Conservation (phyloP, 2,797 vertebrate genomes). For the Dicrostonyx torquatus region DNA sequence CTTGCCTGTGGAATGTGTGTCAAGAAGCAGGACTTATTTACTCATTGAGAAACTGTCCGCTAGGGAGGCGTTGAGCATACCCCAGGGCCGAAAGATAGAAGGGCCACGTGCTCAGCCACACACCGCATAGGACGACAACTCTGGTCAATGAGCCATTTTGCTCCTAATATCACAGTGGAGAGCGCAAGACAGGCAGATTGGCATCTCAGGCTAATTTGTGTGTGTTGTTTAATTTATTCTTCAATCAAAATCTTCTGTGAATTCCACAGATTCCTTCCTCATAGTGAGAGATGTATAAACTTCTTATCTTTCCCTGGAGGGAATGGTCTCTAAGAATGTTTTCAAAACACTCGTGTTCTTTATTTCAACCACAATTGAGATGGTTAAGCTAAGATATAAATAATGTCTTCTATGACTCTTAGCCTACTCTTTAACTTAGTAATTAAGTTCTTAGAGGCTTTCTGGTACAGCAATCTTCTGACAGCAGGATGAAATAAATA, state of each 20-base stretch:
- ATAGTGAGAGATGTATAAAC: constrained; percentile 48
- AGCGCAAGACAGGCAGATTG: not conserved
- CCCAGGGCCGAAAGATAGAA: constrained; percentile 11
- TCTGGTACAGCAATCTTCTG: not conserved
- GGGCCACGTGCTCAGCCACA: not conserved
- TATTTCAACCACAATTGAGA: constrained; percentile 34
- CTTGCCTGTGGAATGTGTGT: constrained; percentile 77
- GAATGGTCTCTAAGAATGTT: not conserved
- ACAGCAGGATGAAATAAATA: constrained; percentile 20
- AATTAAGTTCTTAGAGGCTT: constrained; percentile 52
- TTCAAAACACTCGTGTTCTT: not conserved
- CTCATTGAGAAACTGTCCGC: constrained; percentile 59
- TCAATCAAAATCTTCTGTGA: not conserved
- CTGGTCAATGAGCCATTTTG: not conserved
- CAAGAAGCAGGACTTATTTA: constrained; percentile 76
- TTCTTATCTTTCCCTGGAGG: constrained; percentile 44
- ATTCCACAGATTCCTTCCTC: constrained; percentile 67
- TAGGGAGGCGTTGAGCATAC: not conserved
- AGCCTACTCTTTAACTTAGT: constrained; percentile 16
- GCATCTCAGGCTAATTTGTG: not conserved
- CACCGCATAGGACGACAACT: not conserved
- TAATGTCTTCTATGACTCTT: constrained; percentile 57
- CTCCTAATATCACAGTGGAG: not conserved
- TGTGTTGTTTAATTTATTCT: not conserved
- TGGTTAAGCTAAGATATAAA: constrained; percentile 30